Evolutionary conservation across 2,113 vertebrate species (phyloP).

Genomic region (Ceyx margarethae): DNA sequence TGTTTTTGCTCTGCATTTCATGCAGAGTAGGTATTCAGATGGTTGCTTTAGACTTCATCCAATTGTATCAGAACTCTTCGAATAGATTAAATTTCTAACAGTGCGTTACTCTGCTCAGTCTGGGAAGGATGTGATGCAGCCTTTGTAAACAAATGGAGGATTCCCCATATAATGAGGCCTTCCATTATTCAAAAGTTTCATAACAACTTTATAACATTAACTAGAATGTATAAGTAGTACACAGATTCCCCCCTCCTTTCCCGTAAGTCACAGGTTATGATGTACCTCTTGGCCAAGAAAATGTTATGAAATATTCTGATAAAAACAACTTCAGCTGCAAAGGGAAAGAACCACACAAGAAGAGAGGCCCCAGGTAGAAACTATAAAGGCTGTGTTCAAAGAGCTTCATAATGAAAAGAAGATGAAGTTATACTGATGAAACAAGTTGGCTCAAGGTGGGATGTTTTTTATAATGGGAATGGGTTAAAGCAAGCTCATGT

Average conservation of each 20-base stretch:
- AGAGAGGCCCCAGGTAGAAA: neutral
- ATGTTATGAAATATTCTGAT: neutral
- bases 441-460: neutral
- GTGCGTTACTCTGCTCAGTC: constrained; percentile 8
- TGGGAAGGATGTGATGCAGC: neutral
- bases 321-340: neutral
- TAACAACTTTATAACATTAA: neutral
- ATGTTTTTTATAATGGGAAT: constrained; percentile 20
- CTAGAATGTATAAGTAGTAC: neutral
- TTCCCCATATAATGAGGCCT: neutral
- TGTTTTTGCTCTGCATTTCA: neutral
- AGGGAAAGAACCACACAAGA: neutral
- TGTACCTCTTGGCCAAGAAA: neutral
- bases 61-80: constrained; percentile 1
- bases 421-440: neutral
- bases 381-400: neutral
- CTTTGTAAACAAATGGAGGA: constrained; percentile 21
- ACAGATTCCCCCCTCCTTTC: neutral
- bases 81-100: constrained; percentile 17
- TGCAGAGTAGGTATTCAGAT: neutral
- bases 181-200: neutral
- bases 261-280: neutral
- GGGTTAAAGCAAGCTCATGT: neutral
- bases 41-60: constrained; percentile 13
- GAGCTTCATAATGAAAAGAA: neutral